Evolutionary conservation across 2,888 invertebrate species (phyloP).

Genomic region (Polietes domitor): DNA sequence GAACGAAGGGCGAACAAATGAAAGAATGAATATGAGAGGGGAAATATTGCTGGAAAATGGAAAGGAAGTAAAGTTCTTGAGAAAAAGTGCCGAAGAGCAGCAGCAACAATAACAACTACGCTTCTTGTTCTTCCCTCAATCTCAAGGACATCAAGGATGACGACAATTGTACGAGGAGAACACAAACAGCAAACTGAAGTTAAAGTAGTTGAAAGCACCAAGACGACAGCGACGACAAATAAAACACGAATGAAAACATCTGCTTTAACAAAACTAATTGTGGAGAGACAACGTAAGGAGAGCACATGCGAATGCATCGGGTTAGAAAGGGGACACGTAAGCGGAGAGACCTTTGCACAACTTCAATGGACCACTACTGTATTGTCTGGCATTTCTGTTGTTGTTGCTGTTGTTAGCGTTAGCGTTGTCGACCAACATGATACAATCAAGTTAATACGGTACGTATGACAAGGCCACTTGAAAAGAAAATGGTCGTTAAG

Average conservation of each 20-base stretch:
- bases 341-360: not conserved
- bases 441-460: slow-evolving; percentile 50
- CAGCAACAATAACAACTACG: slow-evolving; percentile 9
- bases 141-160: slow-evolving; percentile 65
- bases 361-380: not conserved
- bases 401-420: slow-evolving; percentile 10
- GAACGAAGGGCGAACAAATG: not conserved
- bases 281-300: not conserved
- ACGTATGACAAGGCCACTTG: slow-evolving; percentile 40
- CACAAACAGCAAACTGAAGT: not conserved
- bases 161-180: slow-evolving; percentile 50
- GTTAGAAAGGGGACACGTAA: slow-evolving; percentile 22
- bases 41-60: not conserved
- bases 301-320: slow-evolving; percentile 54
- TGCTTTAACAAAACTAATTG: slow-evolving; percentile 62
- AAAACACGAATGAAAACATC: slow-evolving; percentile 52
- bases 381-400: not conserved
- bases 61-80: slow-evolving; percentile 37
- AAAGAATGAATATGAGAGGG: not conserved
- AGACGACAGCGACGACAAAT: not conserved
- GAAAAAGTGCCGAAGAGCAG: slow-evolving; percentile 46
- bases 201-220: not conserved
- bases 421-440: not conserved
- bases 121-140: slow-evolving; percentile 36
- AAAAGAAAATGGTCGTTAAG: not conserved